Conservation (phyloP, 2,113 vertebrate genomes). For the Pelecanoides urinatrix region DNA sequence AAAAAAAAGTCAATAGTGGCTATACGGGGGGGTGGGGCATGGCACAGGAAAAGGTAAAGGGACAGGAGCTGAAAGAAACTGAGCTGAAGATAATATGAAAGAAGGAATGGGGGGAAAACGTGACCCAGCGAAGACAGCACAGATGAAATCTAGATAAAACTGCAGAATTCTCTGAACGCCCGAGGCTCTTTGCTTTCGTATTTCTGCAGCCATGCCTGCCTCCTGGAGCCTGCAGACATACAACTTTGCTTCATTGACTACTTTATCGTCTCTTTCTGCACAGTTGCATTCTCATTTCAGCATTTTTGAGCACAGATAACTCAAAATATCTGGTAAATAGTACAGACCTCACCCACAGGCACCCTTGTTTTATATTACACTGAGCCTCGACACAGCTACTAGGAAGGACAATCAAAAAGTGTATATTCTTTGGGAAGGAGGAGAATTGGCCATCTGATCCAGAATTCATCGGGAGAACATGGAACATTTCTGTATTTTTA, state of each 20-base stretch:
- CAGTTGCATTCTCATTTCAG: not conserved
- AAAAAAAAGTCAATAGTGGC: not conserved
- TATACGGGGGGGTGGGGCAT: not conserved
- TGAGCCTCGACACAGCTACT: not conserved
- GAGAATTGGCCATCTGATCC: not conserved
- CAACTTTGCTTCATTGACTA: not conserved
- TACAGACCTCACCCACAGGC: not conserved
- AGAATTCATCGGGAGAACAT: not conserved
- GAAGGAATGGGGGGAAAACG: not conserved
- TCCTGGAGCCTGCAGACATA: not conserved
- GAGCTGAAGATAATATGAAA: not conserved
- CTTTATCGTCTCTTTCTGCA: not conserved
- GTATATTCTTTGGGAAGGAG: not conserved
- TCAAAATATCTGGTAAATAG: not conserved
- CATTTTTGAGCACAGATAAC: not conserved
- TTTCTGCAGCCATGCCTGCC: not conserved
- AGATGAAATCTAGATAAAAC: not conserved
- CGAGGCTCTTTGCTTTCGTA: not conserved
- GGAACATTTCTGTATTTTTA: not conserved
- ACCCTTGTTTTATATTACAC: not conserved
- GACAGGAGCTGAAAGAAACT: not conserved
- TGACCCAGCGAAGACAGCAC: not conserved
- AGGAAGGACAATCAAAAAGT: not conserved
- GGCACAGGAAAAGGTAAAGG: not conserved
- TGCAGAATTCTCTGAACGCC: not conserved